Evolutionary conservation across 2,113 vertebrate species (phyloP), one percentile per base, ranked within the genome.

Genomic region (Lagenorhynchus albirostris): DNA sequence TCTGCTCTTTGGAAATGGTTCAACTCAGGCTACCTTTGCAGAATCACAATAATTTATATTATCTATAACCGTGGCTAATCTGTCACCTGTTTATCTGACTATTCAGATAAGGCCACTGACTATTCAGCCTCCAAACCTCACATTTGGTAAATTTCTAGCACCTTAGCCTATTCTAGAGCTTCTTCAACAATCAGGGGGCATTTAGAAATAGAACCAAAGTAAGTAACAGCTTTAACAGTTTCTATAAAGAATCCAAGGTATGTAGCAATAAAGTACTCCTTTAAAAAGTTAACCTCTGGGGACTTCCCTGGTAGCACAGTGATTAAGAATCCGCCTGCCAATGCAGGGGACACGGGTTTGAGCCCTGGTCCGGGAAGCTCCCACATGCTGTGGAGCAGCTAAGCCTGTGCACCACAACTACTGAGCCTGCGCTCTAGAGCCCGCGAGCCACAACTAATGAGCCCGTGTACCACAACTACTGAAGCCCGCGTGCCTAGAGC

Each of bases 221-320:
- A 87, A 95, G 94, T 0, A 41, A 47, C 53, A 36, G 18, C 13
- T 79, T 47, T 77, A 89, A 60, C 20, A 50, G 41, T 79, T 63
- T 92, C 13, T 50, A 79, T 63, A 81, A 96, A 62, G 62, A 83
- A 77, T 79, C 50, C 70, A 83, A 76, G n/a, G 13, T 33, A 38
- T 8, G 73, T 1, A 63, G 70, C 73, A 76, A 87, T 79, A 44
- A 83, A 94, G 44, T 5, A 60, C 20, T 74, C 77, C 91, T 93
- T 91, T 91, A 70, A 89, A n/a, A 41, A 96, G 94, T 93, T 97
- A 98, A 93, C 96, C 97, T 98, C 96, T 97, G 31, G 15, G 15
- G 44, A 47, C 15, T 53, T 53, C 50, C 50, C 50, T 53, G 50
- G 50, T 53, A 11, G 50, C 15, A 14, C 50, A 53, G 50, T 53